phyloP scores from a whole-genome alignment of 2,113 vertebrate genomes.

The Potamarius usumacintae region DNA sequence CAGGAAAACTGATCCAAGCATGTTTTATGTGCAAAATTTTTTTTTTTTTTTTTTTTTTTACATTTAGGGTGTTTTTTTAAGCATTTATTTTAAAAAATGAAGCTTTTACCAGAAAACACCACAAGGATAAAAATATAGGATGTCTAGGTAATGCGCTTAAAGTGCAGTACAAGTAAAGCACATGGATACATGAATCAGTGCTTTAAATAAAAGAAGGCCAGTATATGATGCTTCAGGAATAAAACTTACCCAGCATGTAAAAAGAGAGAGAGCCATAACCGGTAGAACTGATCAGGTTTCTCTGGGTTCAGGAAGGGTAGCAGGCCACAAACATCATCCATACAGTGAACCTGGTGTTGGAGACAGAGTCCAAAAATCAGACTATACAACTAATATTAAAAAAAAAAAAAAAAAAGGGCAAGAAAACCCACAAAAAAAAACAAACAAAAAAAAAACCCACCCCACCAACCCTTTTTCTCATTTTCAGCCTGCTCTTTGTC shows the following conservation, averaged over 20 bases:
- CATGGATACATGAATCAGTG: not conserved
- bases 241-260: constrained; percentile 89
- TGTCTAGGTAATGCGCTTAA: not conserved
- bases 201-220: not conserved
- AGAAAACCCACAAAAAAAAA: not conserved
- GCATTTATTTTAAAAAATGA: too few species aligned
- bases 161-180: not conserved
- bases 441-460: too few species aligned
- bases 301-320: constrained; percentile 97
- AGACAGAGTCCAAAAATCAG: constrained; percentile 5
- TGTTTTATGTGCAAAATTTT: not conserved
- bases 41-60: too few species aligned
- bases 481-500: not conserved
- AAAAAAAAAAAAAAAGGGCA: not conserved
- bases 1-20: not conserved
- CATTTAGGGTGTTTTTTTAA: not conserved
- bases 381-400: not conserved
- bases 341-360: constrained; percentile 88
- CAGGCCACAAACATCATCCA: constrained; percentile 96
- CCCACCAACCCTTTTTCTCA: not conserved
- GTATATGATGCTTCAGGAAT: not conserved
- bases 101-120: too few species aligned
- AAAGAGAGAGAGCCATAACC: constrained; percentile 97
- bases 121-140: not conserved
- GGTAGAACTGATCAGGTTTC: constrained; percentile 98